Conservation (phyloP, 2,888 invertebrate genomes). For the Eilema sororculum region DNA sequence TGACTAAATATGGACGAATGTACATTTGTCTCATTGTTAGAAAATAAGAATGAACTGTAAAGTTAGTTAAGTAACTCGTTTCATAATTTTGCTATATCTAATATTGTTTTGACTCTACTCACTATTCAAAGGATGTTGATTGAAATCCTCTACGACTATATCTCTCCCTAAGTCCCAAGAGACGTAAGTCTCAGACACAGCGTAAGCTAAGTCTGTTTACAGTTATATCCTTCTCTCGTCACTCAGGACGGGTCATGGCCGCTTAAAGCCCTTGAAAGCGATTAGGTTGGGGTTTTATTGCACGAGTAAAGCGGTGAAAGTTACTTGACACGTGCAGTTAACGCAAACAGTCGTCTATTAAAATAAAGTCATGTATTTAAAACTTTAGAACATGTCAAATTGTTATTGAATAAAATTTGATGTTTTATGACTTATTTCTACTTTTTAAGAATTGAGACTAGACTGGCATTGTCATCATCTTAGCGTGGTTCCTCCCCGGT, state of each 20-base stretch:
- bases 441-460: not conserved
- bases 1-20: too few species aligned
- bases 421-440: not conserved
- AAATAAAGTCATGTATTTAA: slow-evolving; percentile 55
- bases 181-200: slow-evolving; percentile 24
- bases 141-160: not conserved
- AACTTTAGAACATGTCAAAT: slow-evolving; percentile 39
- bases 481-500: not conserved
- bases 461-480: not conserved
- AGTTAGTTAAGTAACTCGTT: not conserved
- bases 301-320: slow-evolving; percentile 70
- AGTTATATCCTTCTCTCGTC: slow-evolving; percentile 65
- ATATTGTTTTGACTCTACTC: not conserved
- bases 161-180: not conserved
- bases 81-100: too few species aligned
- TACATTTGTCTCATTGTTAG: too few species aligned
- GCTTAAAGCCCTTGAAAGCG: slow-evolving; percentile 85
- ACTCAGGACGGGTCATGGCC: slow-evolving; percentile 83
- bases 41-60: too few species aligned
- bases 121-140: not conserved
- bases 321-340: slow-evolving; percentile 57
- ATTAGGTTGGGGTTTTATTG: slow-evolving; percentile 74
- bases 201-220: slow-evolving; percentile 52
- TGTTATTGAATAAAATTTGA: slow-evolving; percentile 36
- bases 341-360: slow-evolving; percentile 58